phyloP scores from a whole-genome alignment of 1,140 invertebrate genomes.

The Lepidotrigona ventralis region DNA sequence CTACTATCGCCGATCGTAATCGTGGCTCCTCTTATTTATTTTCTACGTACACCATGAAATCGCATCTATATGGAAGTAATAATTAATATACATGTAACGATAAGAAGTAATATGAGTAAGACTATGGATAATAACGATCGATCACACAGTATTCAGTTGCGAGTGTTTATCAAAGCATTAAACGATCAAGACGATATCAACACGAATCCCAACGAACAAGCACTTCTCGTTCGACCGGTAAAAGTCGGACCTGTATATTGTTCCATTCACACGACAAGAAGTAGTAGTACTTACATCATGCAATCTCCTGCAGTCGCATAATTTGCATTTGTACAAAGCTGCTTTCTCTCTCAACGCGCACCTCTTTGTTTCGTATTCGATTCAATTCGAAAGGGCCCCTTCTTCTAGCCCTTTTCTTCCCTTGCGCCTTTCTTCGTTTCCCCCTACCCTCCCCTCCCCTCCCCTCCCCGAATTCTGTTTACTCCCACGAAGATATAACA shows the following conservation, averaged over 20 bases:
- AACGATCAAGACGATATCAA: constrained; percentile 30
- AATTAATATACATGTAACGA: constrained; percentile 55
- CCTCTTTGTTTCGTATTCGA: not conserved
- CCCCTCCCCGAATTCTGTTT: not conserved
- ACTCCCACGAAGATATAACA: constrained; percentile 5
- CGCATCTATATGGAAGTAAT: constrained; percentile 60
- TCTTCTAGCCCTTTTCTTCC: too few relatives aligned
- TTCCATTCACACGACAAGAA: constrained; percentile 45
- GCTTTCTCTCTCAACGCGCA: constrained; percentile 34
- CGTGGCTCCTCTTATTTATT: constrained; percentile 52
- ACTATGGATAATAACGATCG: constrained; percentile 42
- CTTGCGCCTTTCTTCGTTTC: not conserved
- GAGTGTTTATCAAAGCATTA: constrained; percentile 55
- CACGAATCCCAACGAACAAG: constrained; percentile 28
- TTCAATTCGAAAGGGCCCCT: not conserved
- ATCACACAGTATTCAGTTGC: constrained; percentile 50
- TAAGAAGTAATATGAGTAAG: constrained; percentile 60
- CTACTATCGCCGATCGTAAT: constrained; percentile 36
- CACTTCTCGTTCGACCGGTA: constrained; percentile 7
- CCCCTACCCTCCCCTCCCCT: not conserved
- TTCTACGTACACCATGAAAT: constrained; percentile 46
- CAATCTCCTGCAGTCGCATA: constrained; percentile 36
- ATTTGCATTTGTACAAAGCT: constrained; percentile 61
- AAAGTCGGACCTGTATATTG: constrained; percentile 49
- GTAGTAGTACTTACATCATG: constrained; percentile 43